Percentiles rank a stretch among this genome's conserved stretches.
phyloP scores from a whole-genome alignment of 1,140 invertebrate species.

The Magallana angulata region DNA sequence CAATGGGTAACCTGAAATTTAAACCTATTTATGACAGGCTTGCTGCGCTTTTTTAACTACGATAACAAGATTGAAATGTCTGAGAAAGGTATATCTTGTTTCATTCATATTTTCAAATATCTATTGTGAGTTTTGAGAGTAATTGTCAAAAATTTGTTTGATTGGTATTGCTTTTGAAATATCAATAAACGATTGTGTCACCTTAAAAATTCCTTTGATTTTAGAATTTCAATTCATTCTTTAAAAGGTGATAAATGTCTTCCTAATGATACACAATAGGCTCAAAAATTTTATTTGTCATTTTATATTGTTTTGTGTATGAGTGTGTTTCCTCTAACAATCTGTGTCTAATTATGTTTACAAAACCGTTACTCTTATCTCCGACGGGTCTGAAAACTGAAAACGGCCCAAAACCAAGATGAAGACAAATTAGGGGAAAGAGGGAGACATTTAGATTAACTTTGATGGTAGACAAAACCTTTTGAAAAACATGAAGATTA shows the following conservation, averaged over 20 bases:
- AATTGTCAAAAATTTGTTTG: background rate
- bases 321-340: too few relatives aligned
- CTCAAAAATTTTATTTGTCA: too few relatives aligned
- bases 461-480: conserved; percentile 34
- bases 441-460: background rate
- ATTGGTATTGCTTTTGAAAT: background rate
- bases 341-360: too few relatives aligned
- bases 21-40: background rate
- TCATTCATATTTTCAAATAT: background rate
- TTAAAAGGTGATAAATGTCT: background rate
- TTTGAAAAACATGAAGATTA: conserved; percentile 32
- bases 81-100: conserved; percentile 9
- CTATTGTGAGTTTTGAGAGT: background rate
- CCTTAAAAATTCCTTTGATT: background rate
- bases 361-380: background rate
- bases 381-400: background rate
- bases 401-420: background rate
- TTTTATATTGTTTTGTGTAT: too few relatives aligned
- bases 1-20: background rate
- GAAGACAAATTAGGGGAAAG: conserved; percentile 3
- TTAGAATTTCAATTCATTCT: background rate
- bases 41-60: background rate
- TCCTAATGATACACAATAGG: background rate
- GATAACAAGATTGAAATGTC: background rate
- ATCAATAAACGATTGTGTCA: background rate